These are phyloP conservation scores for Zaprionus ghesquierei DNA, from an alignment of 1,140 invertebrate genomes.

Conservation along the genomic window DNA sequence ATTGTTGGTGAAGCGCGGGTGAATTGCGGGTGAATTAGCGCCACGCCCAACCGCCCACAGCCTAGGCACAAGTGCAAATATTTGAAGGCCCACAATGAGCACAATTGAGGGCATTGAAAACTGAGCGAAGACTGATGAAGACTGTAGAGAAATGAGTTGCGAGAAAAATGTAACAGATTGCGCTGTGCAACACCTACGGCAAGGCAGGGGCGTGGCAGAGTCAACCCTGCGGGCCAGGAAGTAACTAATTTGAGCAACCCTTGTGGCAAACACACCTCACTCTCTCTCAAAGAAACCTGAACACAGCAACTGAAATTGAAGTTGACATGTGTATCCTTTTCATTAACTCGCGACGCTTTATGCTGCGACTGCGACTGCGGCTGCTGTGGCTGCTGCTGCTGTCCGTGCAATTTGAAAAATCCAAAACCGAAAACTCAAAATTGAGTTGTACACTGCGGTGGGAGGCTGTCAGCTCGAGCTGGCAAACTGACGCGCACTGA, in stretches of 20 bases:
- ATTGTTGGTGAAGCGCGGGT: constrained; percentile 67
- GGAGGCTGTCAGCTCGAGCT: constrained; percentile 73
- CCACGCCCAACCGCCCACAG: background rate
- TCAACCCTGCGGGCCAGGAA: constrained; percentile 66
- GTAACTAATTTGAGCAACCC: constrained; percentile 77
- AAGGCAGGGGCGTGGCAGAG: constrained; percentile 9
- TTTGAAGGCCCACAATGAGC: constrained; percentile 65
- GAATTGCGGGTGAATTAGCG: constrained; percentile 67
- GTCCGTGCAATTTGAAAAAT: constrained; percentile 60
- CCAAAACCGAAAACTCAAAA: constrained; percentile 66
- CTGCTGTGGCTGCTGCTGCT: constrained; percentile 8
- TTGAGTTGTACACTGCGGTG: constrained; percentile 70
- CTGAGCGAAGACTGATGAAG: background rate
- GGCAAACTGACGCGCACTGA: constrained; percentile 72
- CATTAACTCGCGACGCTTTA: constrained; percentile 77
- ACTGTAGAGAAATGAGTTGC: constrained; percentile 4
- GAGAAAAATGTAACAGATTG: constrained; percentile 78
- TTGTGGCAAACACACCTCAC: constrained; percentile 74
- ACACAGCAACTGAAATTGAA: constrained; percentile 73
- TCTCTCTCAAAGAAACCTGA: constrained; percentile 7
- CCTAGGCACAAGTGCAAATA: constrained; percentile 69
- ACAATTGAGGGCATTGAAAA: constrained; percentile 45
- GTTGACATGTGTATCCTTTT: constrained; percentile 82
- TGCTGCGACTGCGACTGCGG: constrained; percentile 19
- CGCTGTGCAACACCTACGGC: constrained; percentile 64